phyloP scores from a whole-genome alignment of 2,888 invertebrate genomes.

The Dicroscelio sp. region DNA sequence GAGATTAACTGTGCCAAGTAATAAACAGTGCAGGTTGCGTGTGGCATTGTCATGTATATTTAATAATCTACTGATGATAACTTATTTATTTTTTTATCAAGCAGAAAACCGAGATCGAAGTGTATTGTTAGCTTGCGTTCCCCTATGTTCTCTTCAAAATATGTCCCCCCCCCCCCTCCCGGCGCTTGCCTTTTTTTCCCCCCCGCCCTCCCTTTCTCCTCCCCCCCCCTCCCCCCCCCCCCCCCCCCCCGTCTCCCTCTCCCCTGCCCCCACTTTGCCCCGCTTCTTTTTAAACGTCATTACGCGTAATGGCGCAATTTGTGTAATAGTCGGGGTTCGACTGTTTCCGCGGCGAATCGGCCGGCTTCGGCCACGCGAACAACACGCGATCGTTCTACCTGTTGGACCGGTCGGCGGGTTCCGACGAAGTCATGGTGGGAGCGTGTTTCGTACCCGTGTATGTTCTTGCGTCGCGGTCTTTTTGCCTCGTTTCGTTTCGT shows the following conservation, averaged over 20 bases:
- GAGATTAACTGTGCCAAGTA: no score
- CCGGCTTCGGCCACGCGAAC: slow-evolving; percentile 90
- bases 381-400: slow-evolving; percentile 91
- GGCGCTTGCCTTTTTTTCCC: no score
- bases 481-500: slow-evolving; percentile 59
- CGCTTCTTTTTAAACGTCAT: slow-evolving; percentile 87
- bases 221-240: neutral
- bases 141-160: no score
- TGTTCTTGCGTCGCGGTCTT: slow-evolving; percentile 70
- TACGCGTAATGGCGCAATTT: slow-evolving; percentile 90
- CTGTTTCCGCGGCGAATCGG: slow-evolving; percentile 88
- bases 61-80: no score
- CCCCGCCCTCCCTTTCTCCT: no score
- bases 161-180: no score
- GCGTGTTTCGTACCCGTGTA: slow-evolving; percentile 59
- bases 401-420: slow-evolving; percentile 87
- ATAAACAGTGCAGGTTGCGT: no score
- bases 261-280: slow-evolving; percentile 39
- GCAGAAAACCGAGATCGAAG: no score
- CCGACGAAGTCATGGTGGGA: slow-evolving; percentile 73
- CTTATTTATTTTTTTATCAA: no score
- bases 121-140: no score
- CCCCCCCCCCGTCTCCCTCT: slow-evolving; percentile 19
- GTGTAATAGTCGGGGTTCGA: slow-evolving; percentile 90
- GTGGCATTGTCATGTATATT: no score